These are phyloP conservation scores for Temnothorax unifasciatus DNA, from an alignment of 2,888 invertebrate genomes.

Conservation along the genomic window DNA sequence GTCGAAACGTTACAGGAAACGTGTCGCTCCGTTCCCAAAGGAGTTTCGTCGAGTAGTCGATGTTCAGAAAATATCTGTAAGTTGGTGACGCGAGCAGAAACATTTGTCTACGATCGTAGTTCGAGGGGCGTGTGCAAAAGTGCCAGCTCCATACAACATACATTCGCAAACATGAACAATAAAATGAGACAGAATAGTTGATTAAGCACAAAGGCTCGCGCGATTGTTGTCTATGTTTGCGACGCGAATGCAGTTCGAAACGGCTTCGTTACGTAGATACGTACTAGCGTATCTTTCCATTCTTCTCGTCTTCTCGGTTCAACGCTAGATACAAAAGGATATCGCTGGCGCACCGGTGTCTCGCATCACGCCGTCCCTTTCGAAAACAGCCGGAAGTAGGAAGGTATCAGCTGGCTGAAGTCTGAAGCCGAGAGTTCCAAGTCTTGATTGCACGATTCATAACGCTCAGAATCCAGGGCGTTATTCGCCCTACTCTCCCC, in stretches of 20 bases:
- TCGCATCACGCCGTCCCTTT: constrained; percentile 58
- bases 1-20: constrained; percentile 60
- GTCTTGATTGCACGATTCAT: constrained; percentile 78
- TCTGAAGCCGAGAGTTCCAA: constrained; percentile 57
- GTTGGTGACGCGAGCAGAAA: constrained; percentile 49
- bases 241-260: not conserved
- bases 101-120: constrained; percentile 44
- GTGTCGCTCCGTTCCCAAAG: constrained; percentile 60
- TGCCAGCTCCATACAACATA: constrained; percentile 17
- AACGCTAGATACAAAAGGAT: not conserved
- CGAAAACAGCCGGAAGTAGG: constrained; percentile 68
- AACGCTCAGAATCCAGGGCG: constrained; percentile 63
- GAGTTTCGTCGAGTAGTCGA: constrained; percentile 56
- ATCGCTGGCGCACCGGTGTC: constrained; percentile 38
- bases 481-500: constrained; percentile 22
- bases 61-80: constrained; percentile 55
- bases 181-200: constrained; percentile 29
- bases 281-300: not conserved
- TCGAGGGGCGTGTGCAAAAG: constrained; percentile 11
- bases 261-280: not conserved
- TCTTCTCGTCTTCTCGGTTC: constrained; percentile 11
- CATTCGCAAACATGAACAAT: constrained; percentile 24
- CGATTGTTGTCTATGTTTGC: not conserved
- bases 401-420: constrained; percentile 73
- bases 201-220: not conserved